These are phyloP conservation scores for Tragelaphus imberbis DNA, from an alignment of 2,113 vertebrate species.

Conservation along the genomic window DNA sequence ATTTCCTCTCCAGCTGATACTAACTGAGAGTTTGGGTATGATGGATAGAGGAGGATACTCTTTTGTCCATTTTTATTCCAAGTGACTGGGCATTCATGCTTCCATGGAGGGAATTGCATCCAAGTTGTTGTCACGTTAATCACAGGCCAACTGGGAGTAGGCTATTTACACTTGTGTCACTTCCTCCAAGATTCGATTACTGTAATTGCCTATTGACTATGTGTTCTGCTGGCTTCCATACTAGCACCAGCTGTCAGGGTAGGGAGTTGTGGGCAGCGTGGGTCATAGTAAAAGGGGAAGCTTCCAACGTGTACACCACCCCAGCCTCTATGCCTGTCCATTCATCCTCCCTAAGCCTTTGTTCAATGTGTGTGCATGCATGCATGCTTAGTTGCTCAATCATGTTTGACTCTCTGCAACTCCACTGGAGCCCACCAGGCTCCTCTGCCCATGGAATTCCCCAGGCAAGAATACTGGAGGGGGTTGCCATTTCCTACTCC, in stretches of 20 bases:
- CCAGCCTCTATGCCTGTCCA: not conserved
- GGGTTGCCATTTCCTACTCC: not conserved
- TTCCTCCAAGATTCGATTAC: slow-evolving; percentile 76
- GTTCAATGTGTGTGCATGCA: not conserved
- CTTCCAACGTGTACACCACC: slow-evolving; percentile 16
- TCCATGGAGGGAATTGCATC: slow-evolving; percentile 34
- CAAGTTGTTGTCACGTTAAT: slow-evolving; percentile 71
- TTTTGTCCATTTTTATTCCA: not conserved
- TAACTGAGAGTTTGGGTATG: not conserved
- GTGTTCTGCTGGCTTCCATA: slow-evolving; percentile 64
- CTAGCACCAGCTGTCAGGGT: slow-evolving; percentile 61
- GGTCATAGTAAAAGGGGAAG: not conserved
- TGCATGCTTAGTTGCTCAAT: not conserved
- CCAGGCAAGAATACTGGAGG: not conserved
- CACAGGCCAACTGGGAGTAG: slow-evolving; percentile 66
- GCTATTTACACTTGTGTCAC: slow-evolving; percentile 75
- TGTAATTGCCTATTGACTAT: slow-evolving; percentile 78
- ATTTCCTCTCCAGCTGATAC: not conserved
- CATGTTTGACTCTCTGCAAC: not conserved
- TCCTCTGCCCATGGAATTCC: not conserved
- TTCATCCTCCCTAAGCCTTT: not conserved
- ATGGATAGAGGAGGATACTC: not conserved
- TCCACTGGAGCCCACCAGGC: not conserved
- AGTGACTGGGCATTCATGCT: not conserved
- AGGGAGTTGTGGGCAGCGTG: slow-evolving; percentile 17